Evolutionary conservation across 1,140 invertebrate genomes (phyloP).

Genomic region (Lamellibrachia luymesi): DNA sequence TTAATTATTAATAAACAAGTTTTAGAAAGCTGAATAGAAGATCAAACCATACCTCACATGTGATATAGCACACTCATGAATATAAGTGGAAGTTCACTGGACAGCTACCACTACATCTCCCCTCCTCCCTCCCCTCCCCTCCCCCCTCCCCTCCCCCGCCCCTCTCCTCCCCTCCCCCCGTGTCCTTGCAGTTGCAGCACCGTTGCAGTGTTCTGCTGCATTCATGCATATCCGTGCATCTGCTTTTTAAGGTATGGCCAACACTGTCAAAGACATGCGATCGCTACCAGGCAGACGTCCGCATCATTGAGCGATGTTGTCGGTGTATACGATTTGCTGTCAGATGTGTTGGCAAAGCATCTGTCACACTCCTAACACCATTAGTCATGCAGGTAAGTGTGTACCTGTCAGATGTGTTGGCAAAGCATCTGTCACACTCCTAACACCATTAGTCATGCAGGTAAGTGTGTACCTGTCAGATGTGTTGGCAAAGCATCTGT

Average conservation of each 20-base stretch:
- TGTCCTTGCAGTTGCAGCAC: background rate
- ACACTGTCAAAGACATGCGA: constrained; percentile 75
- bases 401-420: no score
- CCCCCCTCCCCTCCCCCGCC: no score
- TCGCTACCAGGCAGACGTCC: constrained; percentile 76
- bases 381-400: constrained; percentile 72
- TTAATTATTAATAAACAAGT: background rate
- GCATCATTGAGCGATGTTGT: constrained; percentile 89
- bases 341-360: constrained; percentile 79
- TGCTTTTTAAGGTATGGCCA: constrained; percentile 69
- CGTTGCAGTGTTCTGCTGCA: background rate
- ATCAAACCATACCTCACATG: background rate
- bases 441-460: background rate
- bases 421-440: background rate
- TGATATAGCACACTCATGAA: no score
- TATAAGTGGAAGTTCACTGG: no score
- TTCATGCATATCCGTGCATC: background rate
- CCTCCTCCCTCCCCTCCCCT: no score
- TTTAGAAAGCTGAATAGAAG: background rate
- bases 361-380: constrained; percentile 73
- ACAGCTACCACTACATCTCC: no score
- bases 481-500: background rate
- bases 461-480: background rate
- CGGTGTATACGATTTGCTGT: constrained; percentile 86
- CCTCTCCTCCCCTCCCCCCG: no score